A percentile compares a stretch with the other conserved stretches of the same genome.
phyloP scores from a whole-genome alignment of 2,888 invertebrate species.

The Xylota segnis region DNA sequence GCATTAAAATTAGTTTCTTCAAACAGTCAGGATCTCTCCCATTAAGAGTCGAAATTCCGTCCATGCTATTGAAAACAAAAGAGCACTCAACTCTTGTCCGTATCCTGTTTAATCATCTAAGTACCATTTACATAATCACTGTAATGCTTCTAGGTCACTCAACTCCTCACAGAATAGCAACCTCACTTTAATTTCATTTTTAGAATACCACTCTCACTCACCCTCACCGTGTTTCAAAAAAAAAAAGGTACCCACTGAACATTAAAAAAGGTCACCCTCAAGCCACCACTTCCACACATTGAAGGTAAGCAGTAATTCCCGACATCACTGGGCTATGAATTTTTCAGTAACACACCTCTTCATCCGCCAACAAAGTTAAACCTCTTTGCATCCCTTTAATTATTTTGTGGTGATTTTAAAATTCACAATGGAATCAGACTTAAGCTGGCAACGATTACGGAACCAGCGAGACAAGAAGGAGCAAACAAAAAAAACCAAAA shows the following conservation, averaged over 20 bases:
- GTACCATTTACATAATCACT: no score
- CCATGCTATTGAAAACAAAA: no score
- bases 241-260: background rate
- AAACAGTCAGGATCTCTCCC: no score
- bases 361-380: slow-evolving; percentile 15
- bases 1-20: no score
- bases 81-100: no score
- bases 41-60: no score
- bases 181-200: background rate
- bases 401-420: slow-evolving; percentile 48
- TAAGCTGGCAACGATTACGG: slow-evolving; percentile 30
- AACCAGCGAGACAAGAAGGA: slow-evolving; percentile 3
- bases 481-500: background rate
- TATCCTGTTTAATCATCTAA: no score
- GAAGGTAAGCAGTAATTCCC: slow-evolving; percentile 8
- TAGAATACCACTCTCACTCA: background rate
- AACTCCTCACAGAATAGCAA: no score
- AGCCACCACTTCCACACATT: background rate
- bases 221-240: background rate
- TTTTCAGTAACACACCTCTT: slow-evolving; percentile 22
- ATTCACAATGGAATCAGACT: slow-evolving; percentile 46
- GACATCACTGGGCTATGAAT: slow-evolving; percentile 16
- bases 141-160: no score
- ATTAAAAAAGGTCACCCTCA: background rate
- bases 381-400: slow-evolving; percentile 44